Evolutionary conservation across 92 coral and sea anemone species (phyloP).

Genomic region (Bergia puertoricense): DNA sequence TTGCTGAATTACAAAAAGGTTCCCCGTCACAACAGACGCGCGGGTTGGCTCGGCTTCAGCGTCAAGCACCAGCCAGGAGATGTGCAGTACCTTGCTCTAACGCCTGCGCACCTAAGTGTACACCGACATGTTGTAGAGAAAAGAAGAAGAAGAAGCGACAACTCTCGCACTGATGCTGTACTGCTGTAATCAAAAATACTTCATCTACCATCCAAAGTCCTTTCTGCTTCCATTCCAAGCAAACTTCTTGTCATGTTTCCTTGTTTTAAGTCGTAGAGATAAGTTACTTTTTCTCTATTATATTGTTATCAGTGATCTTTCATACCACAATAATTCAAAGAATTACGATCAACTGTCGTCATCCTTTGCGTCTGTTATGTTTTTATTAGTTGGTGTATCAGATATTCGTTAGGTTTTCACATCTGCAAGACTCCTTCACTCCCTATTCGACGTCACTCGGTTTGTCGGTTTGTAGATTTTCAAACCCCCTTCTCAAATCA

Average conservation of each 20-base stretch:
- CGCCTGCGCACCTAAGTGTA: conserved; percentile 53
- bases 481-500: too few species aligned
- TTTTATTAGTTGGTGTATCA: too few species aligned
- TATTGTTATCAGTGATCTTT: too few species aligned
- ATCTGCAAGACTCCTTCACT: too few species aligned
- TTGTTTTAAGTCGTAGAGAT: background rate
- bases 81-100: conserved; percentile 53
- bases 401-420: too few species aligned
- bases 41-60: conserved; percentile 24
- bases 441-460: too few species aligned
- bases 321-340: too few species aligned
- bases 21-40: conserved; percentile 1
- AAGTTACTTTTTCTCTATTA: background rate
- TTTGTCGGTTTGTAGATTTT: too few species aligned
- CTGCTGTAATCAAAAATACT: background rate
- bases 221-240: background rate
- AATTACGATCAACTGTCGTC: too few species aligned
- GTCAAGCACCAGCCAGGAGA: conserved; percentile 11
- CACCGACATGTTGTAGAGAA: conserved; percentile 49
- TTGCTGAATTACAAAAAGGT: background rate
- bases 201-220: background rate
- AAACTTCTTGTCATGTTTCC: background rate
- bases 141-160: conserved; percentile 27
- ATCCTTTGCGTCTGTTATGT: too few species aligned
- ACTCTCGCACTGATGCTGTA: background rate